Conservation (phyloP, 2,113 vertebrate species). For the Quiscalus mexicanus region DNA sequence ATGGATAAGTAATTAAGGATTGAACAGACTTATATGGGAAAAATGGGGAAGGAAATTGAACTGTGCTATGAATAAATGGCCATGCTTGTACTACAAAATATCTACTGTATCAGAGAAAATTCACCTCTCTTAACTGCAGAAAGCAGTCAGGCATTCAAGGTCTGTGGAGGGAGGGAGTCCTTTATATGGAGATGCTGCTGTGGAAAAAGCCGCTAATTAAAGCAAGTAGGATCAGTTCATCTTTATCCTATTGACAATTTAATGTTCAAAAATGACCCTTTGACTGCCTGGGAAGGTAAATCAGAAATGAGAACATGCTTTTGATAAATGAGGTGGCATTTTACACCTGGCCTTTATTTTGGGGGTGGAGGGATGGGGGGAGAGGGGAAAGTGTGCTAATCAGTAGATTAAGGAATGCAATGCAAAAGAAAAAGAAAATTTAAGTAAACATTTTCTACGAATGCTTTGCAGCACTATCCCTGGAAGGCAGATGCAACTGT, state of each 20-base stretch:
- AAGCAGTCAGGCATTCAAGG: background rate
- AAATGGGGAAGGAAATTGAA: background rate
- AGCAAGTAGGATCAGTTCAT: slow-evolving; percentile 16
- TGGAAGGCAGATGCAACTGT: background rate
- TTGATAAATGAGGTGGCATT: background rate
- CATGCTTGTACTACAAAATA: background rate
- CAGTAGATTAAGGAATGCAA: background rate
- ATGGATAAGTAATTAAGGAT: background rate
- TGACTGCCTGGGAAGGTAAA: background rate
- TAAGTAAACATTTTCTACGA: background rate
- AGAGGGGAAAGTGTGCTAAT: background rate
- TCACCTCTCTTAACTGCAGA: background rate
- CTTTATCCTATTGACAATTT: slow-evolving; percentile 37
- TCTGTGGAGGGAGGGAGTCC: background rate
- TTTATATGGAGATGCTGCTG: background rate
- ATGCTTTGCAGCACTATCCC: background rate
- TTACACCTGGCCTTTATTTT: background rate
- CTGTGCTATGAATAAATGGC: background rate
- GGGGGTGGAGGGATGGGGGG: accelerated
- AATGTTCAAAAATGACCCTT: slow-evolving; percentile 30
- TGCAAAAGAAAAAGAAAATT: background rate
- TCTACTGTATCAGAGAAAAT: background rate
- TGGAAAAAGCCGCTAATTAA: background rate
- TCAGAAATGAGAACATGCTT: background rate
- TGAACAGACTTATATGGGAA: background rate